These are phyloP conservation scores for Lepidurus packardi DNA, from an alignment of 1,140 invertebrate species.

Conservation along the genomic window DNA sequence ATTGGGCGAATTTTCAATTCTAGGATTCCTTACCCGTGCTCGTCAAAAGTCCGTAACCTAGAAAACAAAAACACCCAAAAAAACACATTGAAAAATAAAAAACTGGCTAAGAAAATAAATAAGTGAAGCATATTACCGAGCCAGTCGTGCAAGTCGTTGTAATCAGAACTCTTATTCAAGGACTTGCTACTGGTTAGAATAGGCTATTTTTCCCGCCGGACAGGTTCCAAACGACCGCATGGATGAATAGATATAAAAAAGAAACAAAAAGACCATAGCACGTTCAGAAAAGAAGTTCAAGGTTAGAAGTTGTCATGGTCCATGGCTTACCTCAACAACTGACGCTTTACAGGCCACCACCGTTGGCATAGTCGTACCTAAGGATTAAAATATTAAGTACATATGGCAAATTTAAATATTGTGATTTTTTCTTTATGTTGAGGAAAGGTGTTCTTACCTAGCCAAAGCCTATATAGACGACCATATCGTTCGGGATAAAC, in stretches of 20 bases:
- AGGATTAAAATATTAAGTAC: neutral
- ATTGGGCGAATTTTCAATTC: neutral
- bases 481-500: neutral
- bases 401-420: neutral
- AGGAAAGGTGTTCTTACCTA: neutral
- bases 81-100: neutral
- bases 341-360: slow-evolving; percentile 16
- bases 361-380: slow-evolving; percentile 15
- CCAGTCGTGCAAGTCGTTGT: neutral
- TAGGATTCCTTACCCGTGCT: slow-evolving; percentile 55
- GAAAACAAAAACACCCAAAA: neutral
- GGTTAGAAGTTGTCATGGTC: neutral
- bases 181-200: slow-evolving; percentile 57
- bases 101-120: neutral
- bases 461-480: neutral
- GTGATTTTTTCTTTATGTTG: neutral
- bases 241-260: neutral
- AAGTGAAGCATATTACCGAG: slow-evolving; percentile 46
- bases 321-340: slow-evolving; percentile 1
- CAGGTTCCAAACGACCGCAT: neutral
- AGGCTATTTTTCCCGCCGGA: slow-evolving; percentile 43
- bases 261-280: neutral
- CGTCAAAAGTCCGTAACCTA: slow-evolving; percentile 56
- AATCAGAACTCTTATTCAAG: slow-evolving; percentile 11
- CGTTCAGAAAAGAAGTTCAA: slow-evolving; percentile 15